A percentile compares a stretch with the other conserved stretches of the same genome.
These are phyloP conservation scores for Nannospalax galili DNA, from an alignment of 2,113 vertebrate species.

Conservation along the genomic window DNA sequence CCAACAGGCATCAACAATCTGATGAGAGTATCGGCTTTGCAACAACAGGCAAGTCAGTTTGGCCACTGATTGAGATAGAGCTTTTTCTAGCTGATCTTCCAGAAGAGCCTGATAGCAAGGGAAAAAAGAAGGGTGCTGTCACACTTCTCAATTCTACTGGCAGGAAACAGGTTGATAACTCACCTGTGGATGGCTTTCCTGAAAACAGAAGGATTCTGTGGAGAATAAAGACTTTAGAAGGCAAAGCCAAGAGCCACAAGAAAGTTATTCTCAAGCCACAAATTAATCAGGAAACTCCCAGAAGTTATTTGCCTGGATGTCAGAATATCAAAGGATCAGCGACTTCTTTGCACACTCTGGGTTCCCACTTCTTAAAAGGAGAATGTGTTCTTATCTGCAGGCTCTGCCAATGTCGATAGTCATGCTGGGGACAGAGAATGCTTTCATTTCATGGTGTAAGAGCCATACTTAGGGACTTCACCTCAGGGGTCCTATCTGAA, in stretches of 20 bases:
- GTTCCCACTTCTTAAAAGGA: background rate
- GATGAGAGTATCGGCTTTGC: background rate
- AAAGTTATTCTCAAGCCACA: too few relatives aligned
- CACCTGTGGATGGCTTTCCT: background rate
- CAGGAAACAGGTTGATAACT: background rate
- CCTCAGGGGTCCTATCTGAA: background rate
- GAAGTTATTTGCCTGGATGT: too few relatives aligned
- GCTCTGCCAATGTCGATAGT: background rate
- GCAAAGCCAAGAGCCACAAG: background rate
- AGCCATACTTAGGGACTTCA: background rate
- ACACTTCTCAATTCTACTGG: background rate
- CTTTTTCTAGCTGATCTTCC: too few relatives aligned
- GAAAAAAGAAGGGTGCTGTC: background rate
- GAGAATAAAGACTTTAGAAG: background rate
- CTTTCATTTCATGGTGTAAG: too few relatives aligned
- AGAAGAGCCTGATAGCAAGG: background rate
- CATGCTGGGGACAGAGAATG: too few relatives aligned
- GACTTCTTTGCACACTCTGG: background rate
- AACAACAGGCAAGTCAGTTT: background rate
- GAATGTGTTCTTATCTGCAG: background rate
- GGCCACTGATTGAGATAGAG: too few relatives aligned
- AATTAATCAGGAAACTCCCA: too few relatives aligned
- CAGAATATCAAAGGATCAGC: too few relatives aligned
- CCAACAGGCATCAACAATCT: background rate
- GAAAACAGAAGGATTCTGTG: background rate